Evolutionary conservation across 2,797 vertebrate genomes (phyloP).

Genomic region (Chrysocyon brachyurus): DNA sequence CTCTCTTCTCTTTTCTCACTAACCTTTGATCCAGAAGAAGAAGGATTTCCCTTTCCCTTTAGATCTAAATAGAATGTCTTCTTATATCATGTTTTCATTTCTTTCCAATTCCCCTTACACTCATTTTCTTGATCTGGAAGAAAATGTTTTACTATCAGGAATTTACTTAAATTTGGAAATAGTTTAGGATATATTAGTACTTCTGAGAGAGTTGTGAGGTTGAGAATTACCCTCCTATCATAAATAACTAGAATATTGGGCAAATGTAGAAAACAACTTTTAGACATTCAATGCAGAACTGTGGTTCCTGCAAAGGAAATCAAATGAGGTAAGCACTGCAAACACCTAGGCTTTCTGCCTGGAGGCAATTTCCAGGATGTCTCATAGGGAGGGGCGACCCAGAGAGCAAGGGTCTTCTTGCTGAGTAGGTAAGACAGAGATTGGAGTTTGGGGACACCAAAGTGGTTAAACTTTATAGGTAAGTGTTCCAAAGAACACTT

Average conservation of each 20-base stretch:
- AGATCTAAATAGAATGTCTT: neutral
- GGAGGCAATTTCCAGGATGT: neutral
- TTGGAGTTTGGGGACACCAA: neutral
- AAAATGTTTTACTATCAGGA: neutral
- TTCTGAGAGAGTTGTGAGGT: neutral
- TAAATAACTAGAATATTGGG: neutral
- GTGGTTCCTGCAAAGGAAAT: neutral
- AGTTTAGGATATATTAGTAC: neutral
- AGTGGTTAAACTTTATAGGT: neutral
- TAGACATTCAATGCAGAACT: neutral
- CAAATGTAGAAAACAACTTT: slow-evolving; percentile 13
- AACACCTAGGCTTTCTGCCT: neutral
- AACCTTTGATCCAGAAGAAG: neutral
- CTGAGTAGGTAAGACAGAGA: neutral
- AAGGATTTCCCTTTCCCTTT: neutral
- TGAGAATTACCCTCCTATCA: neutral
- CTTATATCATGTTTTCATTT: neutral
- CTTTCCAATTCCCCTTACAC: neutral
- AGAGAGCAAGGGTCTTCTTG: neutral
- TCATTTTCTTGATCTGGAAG: neutral
- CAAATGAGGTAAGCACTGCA: neutral
- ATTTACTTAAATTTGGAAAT: neutral
- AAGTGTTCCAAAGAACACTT: neutral
- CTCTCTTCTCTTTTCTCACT: neutral
- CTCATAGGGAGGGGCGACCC: neutral